Base-by-base conservation (phyloP, 2,888 invertebrate genomes). In the Polymixis lichenea region DNA sequence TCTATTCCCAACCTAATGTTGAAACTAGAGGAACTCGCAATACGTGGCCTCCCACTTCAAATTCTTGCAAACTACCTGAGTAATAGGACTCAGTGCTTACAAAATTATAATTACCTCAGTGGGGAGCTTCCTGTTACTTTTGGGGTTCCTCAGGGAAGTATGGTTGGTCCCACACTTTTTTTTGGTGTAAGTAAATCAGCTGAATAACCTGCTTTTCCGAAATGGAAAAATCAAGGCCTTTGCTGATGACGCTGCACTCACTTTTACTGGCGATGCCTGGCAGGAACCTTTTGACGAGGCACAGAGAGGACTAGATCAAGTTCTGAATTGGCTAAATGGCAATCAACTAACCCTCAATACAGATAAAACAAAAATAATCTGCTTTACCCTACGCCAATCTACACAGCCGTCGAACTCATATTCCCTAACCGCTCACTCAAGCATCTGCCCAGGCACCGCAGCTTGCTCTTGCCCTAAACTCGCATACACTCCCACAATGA, bases 371-470 rank as follows among this genome's bases (percentile, higher is more conserved):
- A 64, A 64, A 17, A 17, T 64, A 46, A 8, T 64, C 9, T 46
- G 64, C 46, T 46, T 46, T 25, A 64, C 46, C 64, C 17, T 64
- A 46, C 25, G 25, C 46, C 46, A 19, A 46, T 64, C 19, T 25
- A 64, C 46, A 46, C 64, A 49, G 19, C 19, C 46, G 8, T 19
- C 11, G 19, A 62, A 43, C 22, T n/a, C n/a, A 13, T 64, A 28
- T 28, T 65, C 64, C 11, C 49, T 49, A 28, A 28, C 51, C 22
- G 19, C 49, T 65, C 13, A 65, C 65, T 65, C 49, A 65, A 65
- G 17, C 43, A n/a, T 15, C 25, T 61, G 61, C 15, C 62, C 32
- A 32, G 32, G 19, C 28, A 22, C 32, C 19, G 60, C 32, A 28
- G 19, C 60, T 32, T 60, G 32, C 32, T 60, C 32, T 22, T 60